Evolutionary conservation across 2,888 invertebrate genomes (phyloP).

Genomic region (Cremastinae sp.): DNA sequence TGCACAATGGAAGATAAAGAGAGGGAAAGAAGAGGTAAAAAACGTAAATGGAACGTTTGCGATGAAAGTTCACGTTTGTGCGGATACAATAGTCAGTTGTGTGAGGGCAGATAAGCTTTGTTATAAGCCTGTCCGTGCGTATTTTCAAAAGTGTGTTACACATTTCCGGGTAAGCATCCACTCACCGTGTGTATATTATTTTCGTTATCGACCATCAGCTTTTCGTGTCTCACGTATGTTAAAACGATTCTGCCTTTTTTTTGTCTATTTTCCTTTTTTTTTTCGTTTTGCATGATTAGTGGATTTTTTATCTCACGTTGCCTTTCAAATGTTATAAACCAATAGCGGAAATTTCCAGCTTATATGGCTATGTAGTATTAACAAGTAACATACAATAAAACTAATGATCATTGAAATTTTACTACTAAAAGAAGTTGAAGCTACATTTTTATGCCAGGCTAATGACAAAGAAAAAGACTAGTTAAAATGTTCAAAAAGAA

Average conservation of each 20-base stretch:
- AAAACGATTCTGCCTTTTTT: constrained; percentile 20
- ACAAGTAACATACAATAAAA: too few species aligned
- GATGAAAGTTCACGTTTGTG: not conserved
- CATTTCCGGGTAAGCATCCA: not conserved
- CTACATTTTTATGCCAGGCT: too few species aligned
- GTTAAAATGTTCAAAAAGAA: too few species aligned
- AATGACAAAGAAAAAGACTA: too few species aligned
- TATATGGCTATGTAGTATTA: constrained; percentile 35
- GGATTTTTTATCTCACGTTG: constrained; percentile 22
- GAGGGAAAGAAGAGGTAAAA: not conserved
- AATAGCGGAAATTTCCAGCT: constrained; percentile 10
- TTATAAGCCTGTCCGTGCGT: not conserved
- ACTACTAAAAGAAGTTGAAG: too few species aligned
- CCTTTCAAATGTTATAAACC: constrained; percentile 17
- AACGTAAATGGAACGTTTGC: not conserved
- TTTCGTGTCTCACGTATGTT: not conserved
- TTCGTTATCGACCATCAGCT: not conserved
- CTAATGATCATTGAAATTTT: too few species aligned
- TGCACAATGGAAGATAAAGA: not conserved
- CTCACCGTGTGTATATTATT: constrained; percentile 4
- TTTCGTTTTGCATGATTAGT: constrained; percentile 24
- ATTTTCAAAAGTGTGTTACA: not conserved
- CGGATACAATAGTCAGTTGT: constrained; percentile 3
- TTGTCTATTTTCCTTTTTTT: too few species aligned
- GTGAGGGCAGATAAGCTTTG: constrained; percentile 9